These are phyloP conservation scores for Eudorcas thomsonii DNA, from an alignment of 2,113 vertebrate species.

Conservation along the genomic window DNA sequence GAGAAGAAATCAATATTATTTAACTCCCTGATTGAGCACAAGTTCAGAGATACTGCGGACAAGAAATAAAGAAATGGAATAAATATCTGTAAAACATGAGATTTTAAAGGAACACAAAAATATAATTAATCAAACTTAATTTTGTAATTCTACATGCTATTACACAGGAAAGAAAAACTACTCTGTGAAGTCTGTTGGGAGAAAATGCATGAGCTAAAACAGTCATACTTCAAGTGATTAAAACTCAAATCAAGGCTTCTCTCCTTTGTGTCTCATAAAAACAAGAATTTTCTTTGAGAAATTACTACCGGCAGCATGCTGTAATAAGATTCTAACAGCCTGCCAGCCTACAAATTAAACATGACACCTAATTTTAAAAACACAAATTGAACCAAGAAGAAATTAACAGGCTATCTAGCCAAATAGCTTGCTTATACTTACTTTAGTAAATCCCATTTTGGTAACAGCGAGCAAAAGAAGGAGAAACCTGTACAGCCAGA, in stretches of 20 bases:
- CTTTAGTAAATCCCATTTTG: not conserved
- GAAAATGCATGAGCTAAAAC: not conserved
- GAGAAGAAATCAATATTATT: not conserved
- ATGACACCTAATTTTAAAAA: slow-evolving; percentile 6
- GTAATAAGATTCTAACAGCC: not conserved
- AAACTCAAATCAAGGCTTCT: not conserved
- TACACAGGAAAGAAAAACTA: not conserved
- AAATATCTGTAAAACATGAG: not conserved
- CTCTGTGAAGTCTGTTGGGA: not conserved
- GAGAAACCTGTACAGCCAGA: not conserved
- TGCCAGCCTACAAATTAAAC: slow-evolving; percentile 21
- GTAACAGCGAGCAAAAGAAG: not conserved
- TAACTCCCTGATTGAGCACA: not conserved
- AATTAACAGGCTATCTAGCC: not conserved
- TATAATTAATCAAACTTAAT: not conserved
- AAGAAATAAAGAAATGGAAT: not conserved
- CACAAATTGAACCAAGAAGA: not conserved
- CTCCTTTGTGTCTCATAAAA: not conserved
- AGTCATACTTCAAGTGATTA: not conserved
- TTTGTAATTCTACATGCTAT: not conserved
- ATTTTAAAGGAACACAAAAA: not conserved
- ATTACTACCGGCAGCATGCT: not conserved
- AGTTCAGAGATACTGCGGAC: not conserved
- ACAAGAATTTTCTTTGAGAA: not conserved
- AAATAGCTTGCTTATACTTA: not conserved